phyloP scores from a whole-genome alignment of 2,888 invertebrate genomes.

The Caenorhabditis sp. region DNA sequence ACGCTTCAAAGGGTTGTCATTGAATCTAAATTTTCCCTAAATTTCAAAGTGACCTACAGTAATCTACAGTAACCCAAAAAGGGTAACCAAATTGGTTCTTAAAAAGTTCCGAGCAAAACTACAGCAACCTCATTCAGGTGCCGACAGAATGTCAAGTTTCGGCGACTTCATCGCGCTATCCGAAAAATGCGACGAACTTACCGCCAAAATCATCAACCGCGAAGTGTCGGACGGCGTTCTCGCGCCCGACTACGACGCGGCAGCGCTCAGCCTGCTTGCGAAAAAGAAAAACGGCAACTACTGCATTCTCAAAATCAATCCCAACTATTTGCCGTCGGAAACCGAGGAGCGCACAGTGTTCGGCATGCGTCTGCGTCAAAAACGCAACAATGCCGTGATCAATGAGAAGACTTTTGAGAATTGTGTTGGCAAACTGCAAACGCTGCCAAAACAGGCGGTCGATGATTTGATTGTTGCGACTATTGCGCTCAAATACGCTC shows the following conservation, averaged over 20 bases:
- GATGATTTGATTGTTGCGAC: slow-evolving; percentile 93
- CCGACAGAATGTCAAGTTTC: slow-evolving; percentile 98
- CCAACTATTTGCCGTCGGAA: slow-evolving; percentile 81
- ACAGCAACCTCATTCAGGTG: slow-evolving; percentile 74
- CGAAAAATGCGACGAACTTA: slow-evolving; percentile 86
- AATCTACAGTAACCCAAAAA: neutral
- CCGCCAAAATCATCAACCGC: slow-evolving; percentile 87
- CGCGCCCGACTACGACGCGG: slow-evolving; percentile 86
- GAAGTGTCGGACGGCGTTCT: slow-evolving; percentile 98
- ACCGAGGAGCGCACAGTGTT: slow-evolving; percentile 85
- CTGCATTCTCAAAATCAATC: slow-evolving; percentile 90
- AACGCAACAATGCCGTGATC: slow-evolving; percentile 87
- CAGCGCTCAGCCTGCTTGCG: slow-evolving; percentile 84
- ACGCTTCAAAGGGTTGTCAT: neutral
- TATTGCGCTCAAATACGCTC: slow-evolving; percentile 94
- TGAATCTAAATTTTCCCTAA: too few relatives aligned
- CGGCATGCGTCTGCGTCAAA: slow-evolving; percentile 83
- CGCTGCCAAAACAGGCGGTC: slow-evolving; percentile 81
- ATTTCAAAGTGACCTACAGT: neutral
- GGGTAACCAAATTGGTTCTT: too few relatives aligned
- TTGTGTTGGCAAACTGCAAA: slow-evolving; percentile 79
- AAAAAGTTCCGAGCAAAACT: neutral
- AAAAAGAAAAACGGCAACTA: slow-evolving; percentile 94
- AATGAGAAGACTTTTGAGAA: slow-evolving; percentile 82
- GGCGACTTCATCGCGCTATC: slow-evolving; percentile 96